Evolutionary conservation across 2,888 invertebrate species (phyloP).

Genomic region (Agapetus fuscipes): DNA sequence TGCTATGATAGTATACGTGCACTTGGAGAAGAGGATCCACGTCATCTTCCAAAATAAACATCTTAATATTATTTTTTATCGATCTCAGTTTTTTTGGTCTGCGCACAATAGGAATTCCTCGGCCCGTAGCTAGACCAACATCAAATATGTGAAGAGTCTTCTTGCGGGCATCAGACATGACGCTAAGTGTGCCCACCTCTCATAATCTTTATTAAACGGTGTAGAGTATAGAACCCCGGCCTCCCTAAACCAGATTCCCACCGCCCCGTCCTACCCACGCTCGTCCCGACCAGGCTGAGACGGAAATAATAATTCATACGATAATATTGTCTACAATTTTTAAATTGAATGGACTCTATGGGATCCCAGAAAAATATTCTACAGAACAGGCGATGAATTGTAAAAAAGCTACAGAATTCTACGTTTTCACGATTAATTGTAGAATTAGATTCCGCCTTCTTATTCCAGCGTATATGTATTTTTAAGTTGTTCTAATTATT

Average conservation of each 20-base stretch:
- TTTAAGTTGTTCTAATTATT: too few relatives aligned
- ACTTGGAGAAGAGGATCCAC: too few relatives aligned
- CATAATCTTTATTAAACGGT: constrained; percentile 12
- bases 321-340: not conserved
- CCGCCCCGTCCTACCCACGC: not conserved
- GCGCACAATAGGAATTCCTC: constrained; percentile 8
- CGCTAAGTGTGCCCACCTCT: constrained; percentile 10
- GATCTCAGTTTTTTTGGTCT: constrained; percentile 3
- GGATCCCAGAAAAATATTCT: too few relatives aligned
- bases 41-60: too few relatives aligned
- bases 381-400: too few relatives aligned
- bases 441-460: too few relatives aligned
- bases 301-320: not conserved
- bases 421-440: too few relatives aligned
- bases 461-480: too few relatives aligned
- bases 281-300: constrained; percentile 4
- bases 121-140: constrained; percentile 7
- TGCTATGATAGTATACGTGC: too few relatives aligned
- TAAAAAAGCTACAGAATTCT: too few relatives aligned
- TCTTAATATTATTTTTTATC: too few relatives aligned
- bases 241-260: constrained; percentile 4
- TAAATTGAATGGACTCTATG: not conserved
- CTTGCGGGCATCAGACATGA: constrained; percentile 10
- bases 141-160: constrained; percentile 8
- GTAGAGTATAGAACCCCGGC: constrained; percentile 5